phyloP scores from a whole-genome alignment of 2,113 vertebrate species.

The Chauna torquata region DNA sequence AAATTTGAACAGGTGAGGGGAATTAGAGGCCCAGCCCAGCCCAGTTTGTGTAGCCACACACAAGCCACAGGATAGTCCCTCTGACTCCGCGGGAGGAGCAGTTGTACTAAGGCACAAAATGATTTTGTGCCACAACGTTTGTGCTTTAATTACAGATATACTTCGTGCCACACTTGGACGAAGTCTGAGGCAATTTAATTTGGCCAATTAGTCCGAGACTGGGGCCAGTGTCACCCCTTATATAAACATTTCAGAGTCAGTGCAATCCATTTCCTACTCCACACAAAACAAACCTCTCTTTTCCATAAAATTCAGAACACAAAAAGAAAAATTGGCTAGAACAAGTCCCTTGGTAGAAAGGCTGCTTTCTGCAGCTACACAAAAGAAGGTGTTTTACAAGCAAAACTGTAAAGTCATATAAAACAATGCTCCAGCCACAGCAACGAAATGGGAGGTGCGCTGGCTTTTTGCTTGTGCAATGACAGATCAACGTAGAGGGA shows the following conservation, averaged over 20 bases:
- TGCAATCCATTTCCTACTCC: neutral
- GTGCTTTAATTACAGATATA: neutral
- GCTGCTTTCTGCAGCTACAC: slow-evolving; percentile 8
- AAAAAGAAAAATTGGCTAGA: neutral
- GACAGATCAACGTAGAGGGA: rapidly evolving
- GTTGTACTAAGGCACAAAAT: neutral
- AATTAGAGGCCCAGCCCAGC: neutral
- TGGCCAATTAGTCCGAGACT: neutral
- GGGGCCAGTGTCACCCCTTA: neutral
- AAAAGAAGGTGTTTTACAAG: slow-evolving; percentile 19
- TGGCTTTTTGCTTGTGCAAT: neutral
- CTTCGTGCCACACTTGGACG: neutral
- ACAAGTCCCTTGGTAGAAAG: neutral
- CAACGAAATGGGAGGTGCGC: rapidly evolving
- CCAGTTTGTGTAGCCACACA: neutral
- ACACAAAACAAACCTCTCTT: slow-evolving; percentile 1
- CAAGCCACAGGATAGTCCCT: neutral
- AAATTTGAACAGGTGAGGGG: neutral
- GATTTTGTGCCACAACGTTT: neutral
- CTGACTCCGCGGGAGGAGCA: neutral
- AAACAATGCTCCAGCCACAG: neutral
- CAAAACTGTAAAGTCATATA: neutral
- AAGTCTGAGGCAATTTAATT: neutral
- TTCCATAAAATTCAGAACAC: neutral
- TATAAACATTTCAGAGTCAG: neutral